These are phyloP conservation scores for Cheilosia vernalis DNA, from an alignment of 2,888 invertebrate species.

Conservation along the genomic window DNA sequence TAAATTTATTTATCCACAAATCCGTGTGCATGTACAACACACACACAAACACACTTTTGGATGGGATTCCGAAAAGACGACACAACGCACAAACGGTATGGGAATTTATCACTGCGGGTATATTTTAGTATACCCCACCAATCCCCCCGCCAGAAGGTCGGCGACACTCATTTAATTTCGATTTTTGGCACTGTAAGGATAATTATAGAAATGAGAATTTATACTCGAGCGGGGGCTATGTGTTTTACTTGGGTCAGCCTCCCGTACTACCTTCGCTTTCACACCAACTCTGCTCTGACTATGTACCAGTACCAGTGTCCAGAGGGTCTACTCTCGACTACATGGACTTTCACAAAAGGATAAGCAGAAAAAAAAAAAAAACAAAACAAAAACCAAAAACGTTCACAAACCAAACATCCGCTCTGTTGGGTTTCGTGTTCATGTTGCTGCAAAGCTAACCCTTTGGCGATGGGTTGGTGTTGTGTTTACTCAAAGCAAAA, in stretches of 20 bases:
- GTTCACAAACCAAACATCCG: slow-evolving; percentile 26
- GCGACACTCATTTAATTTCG: slow-evolving; percentile 58
- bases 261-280: slow-evolving; percentile 40
- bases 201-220: slow-evolving; percentile 63
- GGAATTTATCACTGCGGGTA: slow-evolving; percentile 47
- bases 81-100: slow-evolving; percentile 32
- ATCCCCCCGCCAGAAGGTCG: neutral
- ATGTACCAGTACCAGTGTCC: slow-evolving; percentile 6
- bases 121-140: neutral
- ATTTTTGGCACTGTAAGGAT: slow-evolving; percentile 52
- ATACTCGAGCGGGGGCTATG: slow-evolving; percentile 24
- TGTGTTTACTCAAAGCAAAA: slow-evolving; percentile 65
- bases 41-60: neutral
- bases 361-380: neutral
- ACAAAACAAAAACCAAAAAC: neutral
- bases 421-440: slow-evolving; percentile 3
- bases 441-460: slow-evolving; percentile 27
- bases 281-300: slow-evolving; percentile 7
- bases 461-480: slow-evolving; percentile 48
- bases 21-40: slow-evolving; percentile 42
- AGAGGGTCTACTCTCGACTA: neutral
- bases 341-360: neutral
- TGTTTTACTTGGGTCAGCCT: neutral
- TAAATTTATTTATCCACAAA: slow-evolving; percentile 60
- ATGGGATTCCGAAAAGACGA: slow-evolving; percentile 15